phyloP scores from a whole-genome alignment of 2,797 vertebrate genomes.

The Gymnoscopelus braueri region DNA sequence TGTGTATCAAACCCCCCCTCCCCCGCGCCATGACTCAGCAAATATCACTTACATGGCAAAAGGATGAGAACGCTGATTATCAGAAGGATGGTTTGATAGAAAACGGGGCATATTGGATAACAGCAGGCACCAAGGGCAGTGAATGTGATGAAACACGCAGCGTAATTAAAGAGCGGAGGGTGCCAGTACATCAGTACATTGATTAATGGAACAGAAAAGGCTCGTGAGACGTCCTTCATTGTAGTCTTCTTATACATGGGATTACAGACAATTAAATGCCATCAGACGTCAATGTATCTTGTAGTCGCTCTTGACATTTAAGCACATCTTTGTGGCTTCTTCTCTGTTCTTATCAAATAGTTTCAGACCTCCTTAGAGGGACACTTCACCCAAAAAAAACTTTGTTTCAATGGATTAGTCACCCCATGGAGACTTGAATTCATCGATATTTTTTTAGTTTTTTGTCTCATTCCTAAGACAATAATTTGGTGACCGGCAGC shows the following conservation, averaged over 20 bases:
- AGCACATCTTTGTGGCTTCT: slow-evolving; percentile 2
- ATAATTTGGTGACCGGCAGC: too few species aligned
- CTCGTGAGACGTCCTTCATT: neutral
- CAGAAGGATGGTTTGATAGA: slow-evolving; percentile 2
- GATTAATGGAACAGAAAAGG: neutral
- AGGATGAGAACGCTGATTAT: neutral
- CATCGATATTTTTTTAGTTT: too few species aligned
- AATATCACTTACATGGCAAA: slow-evolving; percentile 6
- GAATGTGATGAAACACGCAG: neutral
- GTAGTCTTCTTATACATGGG: neutral
- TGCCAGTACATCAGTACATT: neutral
- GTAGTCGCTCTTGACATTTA: neutral
- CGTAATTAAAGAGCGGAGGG: neutral
- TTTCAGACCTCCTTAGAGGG: slow-evolving; percentile 16
- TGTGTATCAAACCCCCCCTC: slow-evolving; percentile 14
- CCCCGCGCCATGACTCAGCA: slow-evolving; percentile 26
- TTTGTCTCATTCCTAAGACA: too few species aligned
- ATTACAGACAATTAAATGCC: neutral
- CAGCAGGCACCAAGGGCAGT: slow-evolving; percentile 1
- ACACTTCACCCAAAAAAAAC: too few species aligned
- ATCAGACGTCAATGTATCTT: neutral
- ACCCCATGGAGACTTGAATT: too few species aligned
- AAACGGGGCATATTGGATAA: neutral
- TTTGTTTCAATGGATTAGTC: too few species aligned
- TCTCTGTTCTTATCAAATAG: slow-evolving; percentile 22